Conservation (phyloP, 2,113 vertebrate species). For the Cathartes aura region DNA sequence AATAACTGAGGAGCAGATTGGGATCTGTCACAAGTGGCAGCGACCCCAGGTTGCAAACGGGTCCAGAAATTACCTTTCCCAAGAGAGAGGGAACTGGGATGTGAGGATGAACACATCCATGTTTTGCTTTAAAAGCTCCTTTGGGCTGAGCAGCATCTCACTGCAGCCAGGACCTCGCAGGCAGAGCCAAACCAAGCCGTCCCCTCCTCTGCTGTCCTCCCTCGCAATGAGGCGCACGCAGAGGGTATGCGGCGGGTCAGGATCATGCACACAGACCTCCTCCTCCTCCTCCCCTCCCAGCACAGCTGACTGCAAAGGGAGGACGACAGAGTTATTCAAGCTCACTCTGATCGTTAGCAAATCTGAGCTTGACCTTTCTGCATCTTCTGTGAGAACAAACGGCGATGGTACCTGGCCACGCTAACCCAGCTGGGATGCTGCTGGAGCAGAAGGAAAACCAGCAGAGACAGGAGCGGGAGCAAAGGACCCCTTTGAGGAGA, state of each 20-base stretch:
- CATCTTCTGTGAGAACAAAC: background rate
- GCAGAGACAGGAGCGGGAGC: background rate
- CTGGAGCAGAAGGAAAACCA: background rate
- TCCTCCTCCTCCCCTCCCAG: background rate
- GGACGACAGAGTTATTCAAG: background rate
- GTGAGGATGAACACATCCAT: background rate
- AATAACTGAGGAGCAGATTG: background rate
- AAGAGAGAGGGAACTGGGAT: background rate
- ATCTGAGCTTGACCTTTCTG: constrained; percentile 2
- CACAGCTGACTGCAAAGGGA: accelerated
- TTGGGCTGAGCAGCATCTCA: background rate
- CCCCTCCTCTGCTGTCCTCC: background rate
- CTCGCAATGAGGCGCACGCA: accelerated
- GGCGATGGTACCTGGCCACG: background rate
- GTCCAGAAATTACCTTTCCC: background rate
- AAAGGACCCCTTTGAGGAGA: background rate
- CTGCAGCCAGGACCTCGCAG: background rate
- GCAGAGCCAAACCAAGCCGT: background rate
- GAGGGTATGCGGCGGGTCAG: background rate
- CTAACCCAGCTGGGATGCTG: background rate
- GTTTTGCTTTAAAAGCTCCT: background rate
- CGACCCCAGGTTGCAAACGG: accelerated
- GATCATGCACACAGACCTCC: background rate
- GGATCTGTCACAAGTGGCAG: background rate
- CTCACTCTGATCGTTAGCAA: background rate